These are phyloP conservation scores for Aphis craccivora DNA, from an alignment of 1,140 invertebrate species.

Conservation along the genomic window DNA sequence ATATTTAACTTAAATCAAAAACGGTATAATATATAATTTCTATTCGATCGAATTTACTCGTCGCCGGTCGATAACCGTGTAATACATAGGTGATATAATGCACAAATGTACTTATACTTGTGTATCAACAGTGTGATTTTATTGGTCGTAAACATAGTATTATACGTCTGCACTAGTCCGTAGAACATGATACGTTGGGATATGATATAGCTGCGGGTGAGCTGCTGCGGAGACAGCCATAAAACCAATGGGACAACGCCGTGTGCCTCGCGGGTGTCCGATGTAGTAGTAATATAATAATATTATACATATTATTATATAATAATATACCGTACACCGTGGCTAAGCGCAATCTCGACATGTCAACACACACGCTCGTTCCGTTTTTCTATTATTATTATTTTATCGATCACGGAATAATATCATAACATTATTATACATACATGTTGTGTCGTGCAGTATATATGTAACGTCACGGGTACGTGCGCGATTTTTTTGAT, in stretches of 20 bases:
- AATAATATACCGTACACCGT: background rate
- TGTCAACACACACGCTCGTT: background rate
- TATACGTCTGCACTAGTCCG: background rate
- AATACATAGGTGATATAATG: background rate
- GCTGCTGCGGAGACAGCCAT: too few relatives aligned
- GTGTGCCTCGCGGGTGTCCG: background rate
- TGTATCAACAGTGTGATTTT: background rate
- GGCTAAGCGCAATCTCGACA: background rate
- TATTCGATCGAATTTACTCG: background rate
- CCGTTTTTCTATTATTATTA: background rate
- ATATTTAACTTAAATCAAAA: background rate
- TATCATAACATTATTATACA: background rate
- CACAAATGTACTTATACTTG: too few relatives aligned
- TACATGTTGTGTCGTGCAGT: too few relatives aligned
- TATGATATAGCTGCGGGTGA: background rate
- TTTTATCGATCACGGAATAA: slow-evolving; percentile 8
- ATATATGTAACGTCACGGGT: background rate
- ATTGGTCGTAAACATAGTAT: background rate
- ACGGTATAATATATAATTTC: background rate
- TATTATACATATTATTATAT: background rate
- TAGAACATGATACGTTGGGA: background rate
- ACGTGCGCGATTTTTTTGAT: background rate
- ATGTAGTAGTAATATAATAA: background rate
- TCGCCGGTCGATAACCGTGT: background rate
- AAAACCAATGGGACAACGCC: background rate